These are phyloP conservation scores for Leucoma salicis DNA, from an alignment of 2,888 invertebrate species.

Conservation along the genomic window DNA sequence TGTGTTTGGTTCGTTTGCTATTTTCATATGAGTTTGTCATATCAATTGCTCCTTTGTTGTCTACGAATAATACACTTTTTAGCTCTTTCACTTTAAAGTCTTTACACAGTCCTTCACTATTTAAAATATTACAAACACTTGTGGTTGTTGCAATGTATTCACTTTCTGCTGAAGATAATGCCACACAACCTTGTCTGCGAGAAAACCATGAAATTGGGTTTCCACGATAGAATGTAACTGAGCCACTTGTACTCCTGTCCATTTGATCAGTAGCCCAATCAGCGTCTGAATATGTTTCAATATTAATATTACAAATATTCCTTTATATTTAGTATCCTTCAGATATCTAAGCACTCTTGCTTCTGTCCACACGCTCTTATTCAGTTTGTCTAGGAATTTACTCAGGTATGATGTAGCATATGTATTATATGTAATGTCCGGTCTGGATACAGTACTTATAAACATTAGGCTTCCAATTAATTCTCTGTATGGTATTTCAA, in stretches of 20 bases:
- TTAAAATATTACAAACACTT: background rate
- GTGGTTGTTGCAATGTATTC: background rate
- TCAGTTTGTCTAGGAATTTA: background rate
- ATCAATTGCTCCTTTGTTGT: background rate
- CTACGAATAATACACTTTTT: background rate
- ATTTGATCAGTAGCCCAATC: conserved; percentile 1
- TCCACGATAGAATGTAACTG: background rate
- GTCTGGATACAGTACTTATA: background rate
- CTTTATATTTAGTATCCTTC: conserved; percentile 1
- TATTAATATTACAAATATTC: background rate
- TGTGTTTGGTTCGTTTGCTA: background rate
- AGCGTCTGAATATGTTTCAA: conserved; percentile 2
- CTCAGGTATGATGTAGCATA: conserved; percentile 3
- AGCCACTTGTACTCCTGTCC: background rate
- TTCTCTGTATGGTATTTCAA: conserved; percentile 1
- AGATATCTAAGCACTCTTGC: conserved; percentile 1
- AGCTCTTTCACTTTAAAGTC: background rate
- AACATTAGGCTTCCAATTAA: conserved; percentile 1
- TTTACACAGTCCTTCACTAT: background rate
- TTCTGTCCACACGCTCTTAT: background rate
- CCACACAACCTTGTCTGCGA: background rate
- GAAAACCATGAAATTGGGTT: background rate
- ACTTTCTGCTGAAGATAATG: background rate
- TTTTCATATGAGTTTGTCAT: background rate
- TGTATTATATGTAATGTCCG: conserved; percentile 2